These are phyloP conservation scores for Ardeotis arabs DNA, from an alignment of 2,113 vertebrate species.

Conservation along the genomic window DNA sequence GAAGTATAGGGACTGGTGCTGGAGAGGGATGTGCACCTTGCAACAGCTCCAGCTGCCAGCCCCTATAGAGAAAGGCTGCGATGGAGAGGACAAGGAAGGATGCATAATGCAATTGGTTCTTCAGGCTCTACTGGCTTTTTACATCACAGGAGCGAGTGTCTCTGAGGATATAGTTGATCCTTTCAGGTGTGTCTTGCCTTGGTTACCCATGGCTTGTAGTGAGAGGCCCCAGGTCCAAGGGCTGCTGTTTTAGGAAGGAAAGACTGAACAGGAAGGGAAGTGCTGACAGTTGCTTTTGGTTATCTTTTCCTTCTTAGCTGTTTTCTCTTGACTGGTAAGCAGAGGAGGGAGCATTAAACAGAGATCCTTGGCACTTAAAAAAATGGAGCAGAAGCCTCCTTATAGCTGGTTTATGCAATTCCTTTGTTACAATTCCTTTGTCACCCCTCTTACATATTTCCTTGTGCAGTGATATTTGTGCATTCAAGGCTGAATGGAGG, in stretches of 20 bases:
- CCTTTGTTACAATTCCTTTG: background rate
- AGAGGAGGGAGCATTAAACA: background rate
- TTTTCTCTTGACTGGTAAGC: background rate
- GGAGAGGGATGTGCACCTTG: background rate
- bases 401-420: background rate
- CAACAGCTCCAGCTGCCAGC: background rate
- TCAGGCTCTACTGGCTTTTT: background rate
- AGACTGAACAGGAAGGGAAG: background rate
- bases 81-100: background rate
- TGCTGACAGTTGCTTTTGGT: background rate
- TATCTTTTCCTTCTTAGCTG: background rate
- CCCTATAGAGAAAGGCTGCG: background rate
- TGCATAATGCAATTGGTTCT: background rate
- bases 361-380: background rate
- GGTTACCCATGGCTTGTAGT: background rate
- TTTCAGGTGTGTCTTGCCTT: background rate
- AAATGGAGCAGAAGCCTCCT: background rate
- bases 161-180: background rate
- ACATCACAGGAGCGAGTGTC: background rate
- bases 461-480: background rate
- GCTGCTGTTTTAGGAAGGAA: background rate
- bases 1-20: background rate
- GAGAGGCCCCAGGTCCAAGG: background rate
- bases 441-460: background rate
- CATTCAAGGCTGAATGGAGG: background rate